Base-by-base conservation (phyloP, 2,113 vertebrate species). In the Pteruthius melanotis region DNA sequence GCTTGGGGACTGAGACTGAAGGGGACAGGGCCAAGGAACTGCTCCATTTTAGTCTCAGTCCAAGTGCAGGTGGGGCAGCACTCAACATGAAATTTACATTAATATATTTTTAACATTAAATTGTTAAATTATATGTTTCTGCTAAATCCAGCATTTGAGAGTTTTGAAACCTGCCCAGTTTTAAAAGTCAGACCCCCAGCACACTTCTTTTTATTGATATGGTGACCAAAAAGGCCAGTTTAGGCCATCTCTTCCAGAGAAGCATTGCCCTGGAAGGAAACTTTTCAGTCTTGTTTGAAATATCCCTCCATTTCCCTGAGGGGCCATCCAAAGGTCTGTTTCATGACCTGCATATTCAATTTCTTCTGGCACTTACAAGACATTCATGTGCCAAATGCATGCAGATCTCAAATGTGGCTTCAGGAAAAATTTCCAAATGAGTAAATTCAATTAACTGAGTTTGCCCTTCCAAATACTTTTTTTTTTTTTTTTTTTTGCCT, bases 401-500 rank as follows among this genome's bases (percentile, higher is more conserved):
- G 26, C 69, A 87, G 49, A 84, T 85, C 65, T 93, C 57, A 89
- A 78, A 79, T 0, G 0, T 65, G 5, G 31, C 87, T 93, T 82
- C 82, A 82, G 69, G 77, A 87, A 84, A 79, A 49, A 37, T 24
- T 93, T 96, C 83, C 87, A 71, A 76, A 65, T 76, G 44, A 93
- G 44, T 87, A 84, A 84, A 60, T 79, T 65, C 65, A 92, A 33
- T 84, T 89, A 78, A 71, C 45, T 39, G 31, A 49, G 10, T 69
- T 91, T 81, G 37, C 19, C 71, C 49, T 47, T 76, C 26, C 27
- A 87, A 86, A 75, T 68, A 42, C 1, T 5, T 53, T 60, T 2
- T 11, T 69, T 35, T 56, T 60, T 2, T 11, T 68, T 35, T 56
- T 42, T 42, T 70, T 57, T 56, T n/a, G n/a, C n/a, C 56, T 17